Base-by-base conservation (phyloP, 2,888 invertebrate genomes). In the Altica lythri region DNA sequence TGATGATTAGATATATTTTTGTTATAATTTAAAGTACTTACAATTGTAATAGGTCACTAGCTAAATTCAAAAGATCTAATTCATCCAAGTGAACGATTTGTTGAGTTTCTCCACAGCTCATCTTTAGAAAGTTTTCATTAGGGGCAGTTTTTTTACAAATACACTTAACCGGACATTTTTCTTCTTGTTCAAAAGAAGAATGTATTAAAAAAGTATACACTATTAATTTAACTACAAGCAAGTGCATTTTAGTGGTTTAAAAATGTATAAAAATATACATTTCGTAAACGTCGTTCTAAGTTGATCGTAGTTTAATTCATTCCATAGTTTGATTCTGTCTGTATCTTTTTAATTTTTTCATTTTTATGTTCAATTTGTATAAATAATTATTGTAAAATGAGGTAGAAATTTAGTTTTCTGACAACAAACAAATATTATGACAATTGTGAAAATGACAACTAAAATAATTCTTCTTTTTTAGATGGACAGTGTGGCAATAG, bases 21-120 rank as follows among this genome's bases (percentile, higher is more conserved):
- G n/a, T n/a, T n/a, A n/a, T n/a, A n/a, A n/a, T n/a, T n/a, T n/a
- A 3, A 44, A 42, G 37, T 53, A 81, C 86, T 83, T 79, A 87
- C 87, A 87, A 75, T 74, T 85, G 85, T 44, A 84, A 79, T 60
- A 86, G 80, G 68, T 83, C 81, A 58, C 78, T 78, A 70, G 82
- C 81, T 56, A 86, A 75, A 69, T 80, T 81, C 64, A 80, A 80
- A 52, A 87, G 73, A 70, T 86, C 82, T 61, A 87, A 78, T 70
- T 84, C 84, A 60, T 83, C 83, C 22, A 84, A 73, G 67, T 83
- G 83, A n/a, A 29, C 27, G 4, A 42, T 13, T 53, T 82, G 78
- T 16, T 83, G 80, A 46, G 73, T 76, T 47, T 84, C 84, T 2
- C 83, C 84, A 70, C 87, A 87, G 69, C 81, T 83, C 50, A 86